Evolutionary conservation across 2,797 vertebrate genomes (phyloP).

Genomic region (Gorsachius magnificus): DNA sequence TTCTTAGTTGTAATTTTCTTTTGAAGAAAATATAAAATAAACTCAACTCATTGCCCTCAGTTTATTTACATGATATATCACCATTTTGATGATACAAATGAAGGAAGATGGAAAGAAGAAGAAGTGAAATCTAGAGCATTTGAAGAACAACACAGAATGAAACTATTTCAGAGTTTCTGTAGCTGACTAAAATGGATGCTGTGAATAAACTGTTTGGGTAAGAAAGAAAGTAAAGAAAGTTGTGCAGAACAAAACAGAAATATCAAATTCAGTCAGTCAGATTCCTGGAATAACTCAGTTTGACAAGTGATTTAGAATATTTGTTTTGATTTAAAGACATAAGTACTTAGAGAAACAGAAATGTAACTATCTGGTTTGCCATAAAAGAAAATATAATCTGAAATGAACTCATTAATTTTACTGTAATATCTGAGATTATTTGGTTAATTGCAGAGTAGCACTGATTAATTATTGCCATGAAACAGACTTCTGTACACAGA

Average conservation of each 20-base stretch:
- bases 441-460: neutral
- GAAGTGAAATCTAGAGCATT: neutral
- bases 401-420: constrained; percentile 20
- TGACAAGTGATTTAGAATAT: neutral
- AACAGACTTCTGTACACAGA: neutral
- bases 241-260: neutral
- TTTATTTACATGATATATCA: neutral
- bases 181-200: neutral
- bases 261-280: neutral
- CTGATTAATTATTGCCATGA: constrained; percentile 32
- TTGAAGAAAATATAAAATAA: neutral
- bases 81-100: neutral
- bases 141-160: neutral
- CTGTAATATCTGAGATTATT: constrained; percentile 13
- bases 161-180: neutral
- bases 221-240: neutral
- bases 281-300: neutral
- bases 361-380: neutral
- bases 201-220: neutral
- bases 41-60: neutral
- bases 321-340: constrained; percentile 1
- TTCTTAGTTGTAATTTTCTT: neutral
- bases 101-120: neutral
- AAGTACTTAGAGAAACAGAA: neutral
- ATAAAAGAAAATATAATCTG: neutral